Evolutionary conservation across 1,140 invertebrate species (phyloP).

Genomic region (Cataglyphis hispanica): DNA sequence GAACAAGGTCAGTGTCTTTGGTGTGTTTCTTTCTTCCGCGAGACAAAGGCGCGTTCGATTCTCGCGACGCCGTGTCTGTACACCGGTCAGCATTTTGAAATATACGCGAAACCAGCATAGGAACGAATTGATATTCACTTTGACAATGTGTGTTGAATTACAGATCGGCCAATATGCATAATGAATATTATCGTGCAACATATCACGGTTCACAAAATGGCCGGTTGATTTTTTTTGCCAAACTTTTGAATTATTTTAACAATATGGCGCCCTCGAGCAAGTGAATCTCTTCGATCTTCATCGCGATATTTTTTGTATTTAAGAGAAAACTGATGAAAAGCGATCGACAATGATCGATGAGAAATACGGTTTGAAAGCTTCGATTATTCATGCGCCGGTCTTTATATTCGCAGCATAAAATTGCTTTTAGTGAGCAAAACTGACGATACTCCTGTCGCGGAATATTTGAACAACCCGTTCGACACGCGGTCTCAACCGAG

Average conservation of each 20-base stretch:
- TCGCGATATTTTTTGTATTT: slow-evolving; percentile 26
- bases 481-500: neutral
- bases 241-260: slow-evolving; percentile 42
- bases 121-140: neutral
- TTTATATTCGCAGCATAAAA: neutral
- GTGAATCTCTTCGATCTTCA: slow-evolving; percentile 6
- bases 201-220: neutral
- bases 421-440: neutral
- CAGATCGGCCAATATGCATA: neutral
- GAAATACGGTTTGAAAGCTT: neutral
- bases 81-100: neutral
- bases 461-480: slow-evolving; percentile 21
- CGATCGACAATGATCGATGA: slow-evolving; percentile 16
- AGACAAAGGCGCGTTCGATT: neutral
- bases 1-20: slow-evolving; percentile 47
- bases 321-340: neutral
- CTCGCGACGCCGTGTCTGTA: neutral
- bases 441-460: neutral
- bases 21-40: neutral
- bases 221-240: neutral
- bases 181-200: neutral
- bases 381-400: neutral
- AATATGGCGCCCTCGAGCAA: slow-evolving; percentile 65
- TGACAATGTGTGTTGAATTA: neutral
- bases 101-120: neutral